Conservation (phyloP, 1,140 invertebrate species). For the Bombus turneri region DNA sequence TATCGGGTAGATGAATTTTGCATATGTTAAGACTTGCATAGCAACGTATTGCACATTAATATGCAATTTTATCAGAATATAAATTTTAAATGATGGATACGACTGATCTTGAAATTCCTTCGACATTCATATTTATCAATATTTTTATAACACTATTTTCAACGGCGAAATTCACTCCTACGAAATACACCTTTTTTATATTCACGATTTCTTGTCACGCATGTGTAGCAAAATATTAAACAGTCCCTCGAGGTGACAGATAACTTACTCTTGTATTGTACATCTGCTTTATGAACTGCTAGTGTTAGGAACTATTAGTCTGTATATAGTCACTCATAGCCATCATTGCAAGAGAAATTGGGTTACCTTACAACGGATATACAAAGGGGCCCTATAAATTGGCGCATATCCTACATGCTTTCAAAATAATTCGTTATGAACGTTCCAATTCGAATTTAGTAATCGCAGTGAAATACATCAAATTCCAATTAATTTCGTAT, state of each 20-base stretch:
- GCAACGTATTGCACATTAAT: not conserved
- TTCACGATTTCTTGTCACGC: not conserved
- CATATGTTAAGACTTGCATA: not conserved
- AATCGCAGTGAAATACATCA: not conserved
- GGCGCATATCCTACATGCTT: constrained; percentile 57
- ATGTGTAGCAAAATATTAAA: constrained; percentile 23
- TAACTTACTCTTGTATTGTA: constrained; percentile 51
- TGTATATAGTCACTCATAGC: constrained; percentile 62
- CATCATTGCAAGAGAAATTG: constrained; percentile 65
- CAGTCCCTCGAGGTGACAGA: not conserved
- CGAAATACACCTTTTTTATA: not conserved
- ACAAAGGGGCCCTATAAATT: constrained; percentile 67
- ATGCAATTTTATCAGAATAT: not conserved
- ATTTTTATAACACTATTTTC: not conserved
- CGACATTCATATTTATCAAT: not conserved
- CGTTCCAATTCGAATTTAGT: constrained; percentile 19
- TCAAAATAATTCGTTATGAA: constrained; percentile 47
- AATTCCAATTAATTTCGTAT: not conserved
- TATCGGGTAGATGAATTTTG: not conserved
- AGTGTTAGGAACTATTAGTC: constrained; percentile 44
- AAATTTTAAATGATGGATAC: not conserved
- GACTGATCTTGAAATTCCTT: not conserved
- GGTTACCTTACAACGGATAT: constrained; percentile 69
- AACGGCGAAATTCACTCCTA: too few relatives aligned
- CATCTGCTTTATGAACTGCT: constrained; percentile 41